Percentiles rank a stretch among this genome's conserved stretches.
These are phyloP conservation scores for Mus minutoides DNA, from an alignment of 2,797 vertebrate genomes.

Conservation along the genomic window DNA sequence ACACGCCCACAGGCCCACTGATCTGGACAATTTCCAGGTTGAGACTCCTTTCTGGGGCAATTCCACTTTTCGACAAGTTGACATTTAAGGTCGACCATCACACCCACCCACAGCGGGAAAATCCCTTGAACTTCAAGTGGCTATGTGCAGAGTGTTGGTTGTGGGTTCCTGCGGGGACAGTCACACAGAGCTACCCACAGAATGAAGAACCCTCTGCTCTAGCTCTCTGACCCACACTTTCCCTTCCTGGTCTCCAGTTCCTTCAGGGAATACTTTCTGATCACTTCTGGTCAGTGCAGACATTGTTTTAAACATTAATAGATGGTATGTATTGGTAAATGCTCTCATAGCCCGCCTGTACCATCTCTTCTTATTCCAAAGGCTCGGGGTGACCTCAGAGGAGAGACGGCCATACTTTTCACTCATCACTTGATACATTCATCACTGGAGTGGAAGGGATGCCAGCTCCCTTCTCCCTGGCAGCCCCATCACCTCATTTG, in stretches of 20 bases:
- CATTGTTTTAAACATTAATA: background rate
- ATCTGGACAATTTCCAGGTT: background rate
- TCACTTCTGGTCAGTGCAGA: slow-evolving; percentile 13
- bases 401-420: background rate
- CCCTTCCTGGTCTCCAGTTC: background rate
- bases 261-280: background rate
- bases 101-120: background rate
- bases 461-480: background rate
- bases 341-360: background rate
- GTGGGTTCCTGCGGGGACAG: background rate
- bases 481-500: background rate
- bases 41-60: background rate
- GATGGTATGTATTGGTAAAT: background rate
- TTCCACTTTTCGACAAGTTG: background rate
- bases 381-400: background rate
- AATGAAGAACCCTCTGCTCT: background rate
- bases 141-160: background rate
- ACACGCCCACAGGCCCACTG: background rate
- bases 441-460: background rate
- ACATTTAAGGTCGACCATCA: background rate
- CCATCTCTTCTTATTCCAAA: background rate
- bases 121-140: background rate
- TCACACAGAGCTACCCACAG: background rate
- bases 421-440: background rate
- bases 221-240: too few species aligned